These are phyloP conservation scores for Oncorhynchus tshawytscha DNA, from an alignment of 2,113 vertebrate species.

Conservation along the genomic window DNA sequence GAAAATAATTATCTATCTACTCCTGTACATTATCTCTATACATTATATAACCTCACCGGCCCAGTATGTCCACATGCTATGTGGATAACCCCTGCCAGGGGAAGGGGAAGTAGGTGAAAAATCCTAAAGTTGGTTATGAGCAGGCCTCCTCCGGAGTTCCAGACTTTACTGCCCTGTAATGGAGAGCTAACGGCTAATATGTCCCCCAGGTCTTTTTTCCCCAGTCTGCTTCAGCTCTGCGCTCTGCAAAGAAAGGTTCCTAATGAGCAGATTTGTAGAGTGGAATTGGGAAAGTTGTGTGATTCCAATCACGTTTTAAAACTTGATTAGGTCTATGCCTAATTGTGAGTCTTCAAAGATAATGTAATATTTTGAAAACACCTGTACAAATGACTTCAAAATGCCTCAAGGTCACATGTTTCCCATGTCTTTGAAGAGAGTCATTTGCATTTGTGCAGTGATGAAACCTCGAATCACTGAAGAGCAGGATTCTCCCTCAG, in stretches of 20 bases:
- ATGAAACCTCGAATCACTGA: conserved; percentile 18
- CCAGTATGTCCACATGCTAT: conserved; percentile 30
- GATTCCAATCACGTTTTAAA: background rate
- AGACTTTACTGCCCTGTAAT: conserved; percentile 33
- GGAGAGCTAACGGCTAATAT: conserved; percentile 34
- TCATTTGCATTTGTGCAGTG: conserved; percentile 23
- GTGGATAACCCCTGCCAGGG: conserved; percentile 27
- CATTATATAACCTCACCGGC: background rate
- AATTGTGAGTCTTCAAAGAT: background rate
- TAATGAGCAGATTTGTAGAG: background rate
- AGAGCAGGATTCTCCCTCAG: conserved; percentile 11
- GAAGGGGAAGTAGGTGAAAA: conserved; percentile 21
- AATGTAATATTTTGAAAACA: no score
- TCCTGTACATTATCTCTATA: conserved; percentile 15
- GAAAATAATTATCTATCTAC: background rate
- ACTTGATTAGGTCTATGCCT: background rate
- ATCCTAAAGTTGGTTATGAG: conserved; percentile 43
- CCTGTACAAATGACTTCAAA: no score
- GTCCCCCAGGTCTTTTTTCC: conserved; percentile 21
- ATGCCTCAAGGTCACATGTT: conserved; percentile 11
- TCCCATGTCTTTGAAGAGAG: conserved; percentile 38
- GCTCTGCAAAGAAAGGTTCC: conserved; percentile 10
- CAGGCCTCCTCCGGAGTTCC: conserved; percentile 23
- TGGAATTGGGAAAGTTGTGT: background rate
- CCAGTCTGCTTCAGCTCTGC: conserved; percentile 34